Evolutionary conservation across 1,140 invertebrate genomes (phyloP).

Genomic region (Panagrolaimus sp.): DNA sequence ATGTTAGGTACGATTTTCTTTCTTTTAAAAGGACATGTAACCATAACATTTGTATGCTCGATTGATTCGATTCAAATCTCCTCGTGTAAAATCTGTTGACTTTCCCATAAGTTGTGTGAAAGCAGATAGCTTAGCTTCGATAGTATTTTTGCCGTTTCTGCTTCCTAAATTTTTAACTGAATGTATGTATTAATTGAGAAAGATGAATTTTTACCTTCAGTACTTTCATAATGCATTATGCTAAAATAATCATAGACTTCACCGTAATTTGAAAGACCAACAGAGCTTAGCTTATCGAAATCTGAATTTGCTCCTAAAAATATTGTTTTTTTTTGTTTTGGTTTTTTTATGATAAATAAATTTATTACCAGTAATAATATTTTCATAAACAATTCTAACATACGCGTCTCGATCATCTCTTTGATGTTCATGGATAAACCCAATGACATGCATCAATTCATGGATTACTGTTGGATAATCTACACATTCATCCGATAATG

Average conservation of each 20-base stretch:
- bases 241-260: conserved; percentile 56
- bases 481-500: conserved; percentile 56
- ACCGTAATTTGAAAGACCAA: conserved; percentile 54
- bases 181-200: too few species aligned
- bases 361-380: conserved; percentile 51
- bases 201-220: conserved; percentile 46
- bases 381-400: conserved; percentile 49
- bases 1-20: background rate
- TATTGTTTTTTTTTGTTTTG: background rate
- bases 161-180: conserved; percentile 29
- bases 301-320: conserved; percentile 53
- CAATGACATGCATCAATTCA: conserved; percentile 57
- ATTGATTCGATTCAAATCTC: conserved; percentile 54
- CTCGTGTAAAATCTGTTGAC: conserved; percentile 53
- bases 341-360: background rate
- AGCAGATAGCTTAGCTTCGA: conserved; percentile 43
- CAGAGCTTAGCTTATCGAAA: conserved; percentile 51
- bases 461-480: conserved; percentile 57
- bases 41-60: conserved; percentile 47
- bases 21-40: background rate
- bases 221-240: conserved; percentile 51
- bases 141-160: conserved; percentile 53
- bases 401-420: conserved; percentile 53
- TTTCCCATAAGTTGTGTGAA: conserved; percentile 56
- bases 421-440: conserved; percentile 58